These are phyloP conservation scores for Akabosia matsudoensis DNA, from an alignment of 1,140 invertebrate species.

Conservation along the genomic window DNA sequence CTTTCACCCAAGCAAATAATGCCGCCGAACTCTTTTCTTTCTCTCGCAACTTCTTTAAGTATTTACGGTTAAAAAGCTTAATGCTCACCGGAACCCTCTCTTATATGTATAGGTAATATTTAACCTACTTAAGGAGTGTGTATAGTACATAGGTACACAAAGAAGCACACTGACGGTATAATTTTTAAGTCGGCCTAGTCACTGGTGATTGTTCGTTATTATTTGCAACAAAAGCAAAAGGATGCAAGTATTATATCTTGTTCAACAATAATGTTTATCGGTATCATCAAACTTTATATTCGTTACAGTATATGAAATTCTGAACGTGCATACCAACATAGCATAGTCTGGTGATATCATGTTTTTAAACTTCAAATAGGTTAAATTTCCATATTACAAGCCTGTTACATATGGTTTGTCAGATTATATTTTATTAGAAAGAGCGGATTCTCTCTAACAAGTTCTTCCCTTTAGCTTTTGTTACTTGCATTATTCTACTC, in stretches of 20 bases:
- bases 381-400: too few relatives aligned
- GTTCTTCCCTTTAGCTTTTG: constrained; percentile 11
- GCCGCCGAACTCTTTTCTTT: constrained; percentile 3
- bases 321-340: too few relatives aligned
- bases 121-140: neutral
- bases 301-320: neutral
- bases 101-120: neutral
- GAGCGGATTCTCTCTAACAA: constrained; percentile 19
- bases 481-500: constrained; percentile 14
- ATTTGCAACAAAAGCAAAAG: neutral
- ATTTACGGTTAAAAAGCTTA: neutral
- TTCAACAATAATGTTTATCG: neutral
- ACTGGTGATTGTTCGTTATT: neutral
- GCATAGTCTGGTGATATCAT: too few relatives aligned
- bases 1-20: constrained; percentile 22
- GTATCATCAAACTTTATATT: neutral
- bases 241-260: neutral
- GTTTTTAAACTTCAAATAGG: too few relatives aligned
- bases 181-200: neutral
- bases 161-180: neutral
- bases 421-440: neutral
- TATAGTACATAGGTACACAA: neutral
- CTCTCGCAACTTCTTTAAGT: neutral
- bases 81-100: neutral
- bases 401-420: too few relatives aligned